Base-by-base conservation (phyloP, 2,113 vertebrate genomes). In the Dromaius novaehollandiae region DNA sequence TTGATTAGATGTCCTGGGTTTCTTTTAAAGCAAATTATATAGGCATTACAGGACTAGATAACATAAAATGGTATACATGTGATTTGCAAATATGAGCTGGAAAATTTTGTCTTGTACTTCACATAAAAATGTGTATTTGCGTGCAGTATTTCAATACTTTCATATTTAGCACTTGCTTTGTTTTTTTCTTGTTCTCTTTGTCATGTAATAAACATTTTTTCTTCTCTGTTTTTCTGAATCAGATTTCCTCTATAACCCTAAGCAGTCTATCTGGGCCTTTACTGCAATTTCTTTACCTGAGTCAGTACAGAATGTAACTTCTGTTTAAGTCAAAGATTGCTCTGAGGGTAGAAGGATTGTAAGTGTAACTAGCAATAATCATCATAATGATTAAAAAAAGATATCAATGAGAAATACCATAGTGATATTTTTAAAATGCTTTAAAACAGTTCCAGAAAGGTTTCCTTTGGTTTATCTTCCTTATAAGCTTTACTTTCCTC, bases 231-330 rank as follows among this genome's bases (percentile, higher is more conserved):
- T 98, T 94, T 97, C 97, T 98, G 93, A 98, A 98, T 98, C 97
- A 88, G 98, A 97, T 98, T 44, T 97, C 97, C 97, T 98, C 97
- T 98, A 68, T 98, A 98, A 96, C 89, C 96, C 95, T 98, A 96
- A 95, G 95, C 96, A 97, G 94, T 96, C 92, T 98, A 86, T 98
- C 97, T 95, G 97, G 98, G 97, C 98, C 97, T 98, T 98, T 98
- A 96, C 98, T 98, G 91, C 98, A 96, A 93, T 98, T 97, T 98
- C 97, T 98, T 98, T 98, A 97, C 97, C 96, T 97, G 97, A 97
- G 92, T 95, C 84, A 95, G 96, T 98, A 98, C 97, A 97, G 97
- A 98, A 94, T 98, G 48, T 98, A 97, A 96, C 98, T 98, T 98
- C 97, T 98, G 97, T 97, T 97, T 98, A 96, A 98, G 93, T 96